Evolutionary conservation across 1,140 invertebrate genomes (phyloP).

Genomic region (Sminthurides bifidus): DNA sequence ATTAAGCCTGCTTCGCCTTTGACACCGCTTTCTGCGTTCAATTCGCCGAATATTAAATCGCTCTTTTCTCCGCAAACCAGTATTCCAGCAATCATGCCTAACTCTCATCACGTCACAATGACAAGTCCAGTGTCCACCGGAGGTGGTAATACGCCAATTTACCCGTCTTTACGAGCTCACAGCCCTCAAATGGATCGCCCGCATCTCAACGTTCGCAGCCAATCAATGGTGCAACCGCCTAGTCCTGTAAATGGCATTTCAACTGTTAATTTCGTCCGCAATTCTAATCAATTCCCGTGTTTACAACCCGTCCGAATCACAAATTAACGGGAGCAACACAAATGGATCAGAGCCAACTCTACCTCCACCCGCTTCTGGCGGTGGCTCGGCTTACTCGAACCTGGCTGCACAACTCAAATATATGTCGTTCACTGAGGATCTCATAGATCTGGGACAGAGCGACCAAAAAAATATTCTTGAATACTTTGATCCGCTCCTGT

Average conservation of each 20-base stretch:
- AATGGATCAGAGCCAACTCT: no score
- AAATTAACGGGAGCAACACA: no score
- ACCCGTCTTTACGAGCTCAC: no score
- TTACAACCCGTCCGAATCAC: no score
- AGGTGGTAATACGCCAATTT: no score
- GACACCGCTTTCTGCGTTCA: neutral
- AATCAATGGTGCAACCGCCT: neutral
- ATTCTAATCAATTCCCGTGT: no score
- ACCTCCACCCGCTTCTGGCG: no score
- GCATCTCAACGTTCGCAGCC: neutral
- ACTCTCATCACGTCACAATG: neutral
- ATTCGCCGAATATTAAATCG: neutral
- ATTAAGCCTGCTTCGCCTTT: neutral
- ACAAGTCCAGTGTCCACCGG: no score
- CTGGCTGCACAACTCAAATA: slow-evolving; percentile 10
- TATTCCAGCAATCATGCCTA: neutral
- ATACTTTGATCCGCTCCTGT: slow-evolving; percentile 26
- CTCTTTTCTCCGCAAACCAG: no score
- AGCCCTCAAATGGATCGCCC: no score
- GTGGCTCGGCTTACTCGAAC: slow-evolving; percentile 3
- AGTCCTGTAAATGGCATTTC: no score
- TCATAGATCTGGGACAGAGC: slow-evolving; percentile 25
- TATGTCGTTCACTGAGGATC: slow-evolving; percentile 14
- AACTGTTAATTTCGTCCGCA: no score
- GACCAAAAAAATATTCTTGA: slow-evolving; percentile 24